Evolutionary conservation across 2,888 invertebrate genomes (phyloP).

Genomic region (Noctua janthina): DNA sequence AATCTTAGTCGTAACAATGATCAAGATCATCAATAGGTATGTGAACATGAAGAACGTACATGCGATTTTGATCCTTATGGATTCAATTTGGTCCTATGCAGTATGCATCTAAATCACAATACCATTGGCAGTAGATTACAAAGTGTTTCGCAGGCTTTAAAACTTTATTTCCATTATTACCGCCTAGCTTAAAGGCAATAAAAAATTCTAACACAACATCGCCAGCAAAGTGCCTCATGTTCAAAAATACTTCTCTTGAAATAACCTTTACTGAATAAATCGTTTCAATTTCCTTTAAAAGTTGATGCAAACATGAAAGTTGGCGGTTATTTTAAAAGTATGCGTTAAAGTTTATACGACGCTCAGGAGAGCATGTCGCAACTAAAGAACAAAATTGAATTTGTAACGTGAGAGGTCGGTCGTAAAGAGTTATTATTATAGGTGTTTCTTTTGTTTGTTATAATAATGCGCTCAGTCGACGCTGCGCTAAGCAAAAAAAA

Average conservation of each 20-base stretch:
- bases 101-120: not conserved
- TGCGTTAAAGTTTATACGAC: constrained; percentile 76
- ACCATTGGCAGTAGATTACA: constrained; percentile 20
- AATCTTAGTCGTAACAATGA: not conserved
- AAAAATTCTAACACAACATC: constrained; percentile 50
- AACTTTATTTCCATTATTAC: constrained; percentile 57
- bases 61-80: not conserved
- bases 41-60: not conserved
- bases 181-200: constrained; percentile 36
- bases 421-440: constrained; percentile 78
- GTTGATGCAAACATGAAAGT: constrained; percentile 73
- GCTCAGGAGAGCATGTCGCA: constrained; percentile 70
- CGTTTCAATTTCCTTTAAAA: constrained; percentile 72
- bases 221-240: constrained; percentile 51
- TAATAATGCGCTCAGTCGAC: constrained; percentile 70
- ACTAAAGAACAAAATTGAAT: constrained; percentile 82
- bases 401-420: constrained; percentile 78
- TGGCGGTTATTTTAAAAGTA: constrained; percentile 78
- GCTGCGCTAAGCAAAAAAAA: constrained; percentile 55
- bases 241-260: constrained; percentile 65
- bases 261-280: constrained; percentile 66
- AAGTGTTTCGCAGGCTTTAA: constrained; percentile 18
- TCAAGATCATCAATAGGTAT: not conserved
- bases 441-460: constrained; percentile 75
- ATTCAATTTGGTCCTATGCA: not conserved